phyloP scores from a whole-genome alignment of 2,113 vertebrate species.

The Benitochromis conjunctus region DNA sequence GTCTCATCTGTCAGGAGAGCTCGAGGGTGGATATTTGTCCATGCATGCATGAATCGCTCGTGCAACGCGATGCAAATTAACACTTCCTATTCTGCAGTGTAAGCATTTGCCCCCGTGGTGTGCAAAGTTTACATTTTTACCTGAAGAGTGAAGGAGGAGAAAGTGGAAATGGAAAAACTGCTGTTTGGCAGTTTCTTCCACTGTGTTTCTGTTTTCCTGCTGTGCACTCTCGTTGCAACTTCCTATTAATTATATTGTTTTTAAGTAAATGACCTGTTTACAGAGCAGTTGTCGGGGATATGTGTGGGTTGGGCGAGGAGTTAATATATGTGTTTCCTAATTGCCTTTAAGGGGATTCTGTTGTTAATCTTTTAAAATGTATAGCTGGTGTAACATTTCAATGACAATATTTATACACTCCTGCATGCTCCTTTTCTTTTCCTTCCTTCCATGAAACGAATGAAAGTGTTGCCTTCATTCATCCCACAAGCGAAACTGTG shows the following conservation, averaged over 20 bases:
- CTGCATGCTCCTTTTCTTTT: neutral
- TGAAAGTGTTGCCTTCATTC: neutral
- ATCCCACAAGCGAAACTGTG: neutral
- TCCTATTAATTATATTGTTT: neutral
- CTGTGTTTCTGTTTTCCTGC: neutral
- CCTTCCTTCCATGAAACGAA: neutral
- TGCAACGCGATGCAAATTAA: conserved; percentile 19
- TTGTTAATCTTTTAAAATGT: neutral
- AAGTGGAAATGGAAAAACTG: neutral
- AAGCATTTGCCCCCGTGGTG: conserved; percentile 3
- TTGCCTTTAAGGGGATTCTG: neutral
- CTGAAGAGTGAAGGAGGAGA: neutral
- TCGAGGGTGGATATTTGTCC: conserved; percentile 41
- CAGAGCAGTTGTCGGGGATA: neutral
- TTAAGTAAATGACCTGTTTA: neutral
- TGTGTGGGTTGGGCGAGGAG: neutral
- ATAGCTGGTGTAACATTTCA: neutral
- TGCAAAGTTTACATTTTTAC: conserved; percentile 4
- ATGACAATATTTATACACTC: neutral
- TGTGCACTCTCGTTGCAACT: neutral
- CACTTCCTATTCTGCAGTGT: conserved; percentile 9
- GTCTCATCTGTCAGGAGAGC: conserved; percentile 57
- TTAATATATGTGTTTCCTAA: neutral
- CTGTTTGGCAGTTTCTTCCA: neutral
- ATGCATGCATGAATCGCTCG: conserved; percentile 25